Percentiles rank a stretch among this genome's conserved stretches.
These are phyloP conservation scores for Oryzias woworae DNA, from an alignment of 2,113 vertebrate genomes.

Conservation along the genomic window DNA sequence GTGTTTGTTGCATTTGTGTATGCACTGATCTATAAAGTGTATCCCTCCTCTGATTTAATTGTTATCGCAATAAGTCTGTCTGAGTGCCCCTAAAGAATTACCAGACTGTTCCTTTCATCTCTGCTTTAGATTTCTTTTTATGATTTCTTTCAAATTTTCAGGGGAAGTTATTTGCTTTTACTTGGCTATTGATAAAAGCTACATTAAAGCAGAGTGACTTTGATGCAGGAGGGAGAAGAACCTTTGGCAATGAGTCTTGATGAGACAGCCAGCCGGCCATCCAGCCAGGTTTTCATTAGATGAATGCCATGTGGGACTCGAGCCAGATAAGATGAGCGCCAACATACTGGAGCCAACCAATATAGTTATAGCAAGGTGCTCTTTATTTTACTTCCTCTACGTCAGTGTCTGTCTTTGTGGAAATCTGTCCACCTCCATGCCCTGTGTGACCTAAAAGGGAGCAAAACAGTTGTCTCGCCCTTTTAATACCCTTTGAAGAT, in stretches of 20 bases:
- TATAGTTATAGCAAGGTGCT: conserved; percentile 76
- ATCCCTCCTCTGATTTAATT: conserved; percentile 49
- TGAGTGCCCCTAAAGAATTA: conserved; percentile 51
- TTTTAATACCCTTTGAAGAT: conserved; percentile 58
- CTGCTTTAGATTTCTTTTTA: conserved; percentile 52
- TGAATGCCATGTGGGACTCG: conserved; percentile 71
- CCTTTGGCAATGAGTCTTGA: conserved; percentile 71
- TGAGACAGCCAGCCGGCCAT: conserved; percentile 66
- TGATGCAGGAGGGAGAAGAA: conserved; percentile 68
- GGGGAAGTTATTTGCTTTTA: conserved; percentile 69
- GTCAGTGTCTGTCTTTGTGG: conserved; percentile 61
- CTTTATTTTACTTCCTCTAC: conserved; percentile 69
- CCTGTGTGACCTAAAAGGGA: conserved; percentile 38
- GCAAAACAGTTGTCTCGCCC: conserved; percentile 55
- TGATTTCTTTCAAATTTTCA: conserved; percentile 59
- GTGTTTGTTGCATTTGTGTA: conserved; percentile 6
- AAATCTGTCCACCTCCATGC: conserved; percentile 35
- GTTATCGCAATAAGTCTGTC: conserved; percentile 38
- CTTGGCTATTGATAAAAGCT: conserved; percentile 76
- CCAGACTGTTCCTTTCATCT: conserved; percentile 46
- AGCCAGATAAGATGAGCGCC: conserved; percentile 74
- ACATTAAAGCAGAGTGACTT: conserved; percentile 73
- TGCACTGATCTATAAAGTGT: conserved; percentile 24
- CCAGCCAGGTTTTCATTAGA: conserved; percentile 76
- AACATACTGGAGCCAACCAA: conserved; percentile 70